Percentiles rank a stretch among this genome's conserved stretches.
These are phyloP conservation scores for Triplophysa tibetana DNA, from an alignment of 2,113 vertebrate species.

Conservation along the genomic window DNA sequence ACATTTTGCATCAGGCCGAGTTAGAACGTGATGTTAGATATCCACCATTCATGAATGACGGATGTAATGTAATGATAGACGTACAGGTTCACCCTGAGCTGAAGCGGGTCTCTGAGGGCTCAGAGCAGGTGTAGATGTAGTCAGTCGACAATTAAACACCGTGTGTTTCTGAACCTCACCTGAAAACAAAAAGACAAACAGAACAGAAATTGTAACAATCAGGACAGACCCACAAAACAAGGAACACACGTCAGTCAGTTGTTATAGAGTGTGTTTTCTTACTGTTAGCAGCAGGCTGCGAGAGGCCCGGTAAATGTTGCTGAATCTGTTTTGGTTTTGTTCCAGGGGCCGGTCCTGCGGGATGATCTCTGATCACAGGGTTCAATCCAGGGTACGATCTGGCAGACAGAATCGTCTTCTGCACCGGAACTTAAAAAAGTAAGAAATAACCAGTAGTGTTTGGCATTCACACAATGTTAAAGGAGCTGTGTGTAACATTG, in stretches of 20 bases:
- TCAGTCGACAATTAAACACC: constrained; percentile 57
- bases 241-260: not conserved
- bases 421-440: constrained; percentile 46
- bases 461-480: too few relatives aligned
- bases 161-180: constrained; percentile 37
- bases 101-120: constrained; percentile 47
- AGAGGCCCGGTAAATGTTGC: not conserved
- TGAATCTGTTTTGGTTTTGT: constrained; percentile 34
- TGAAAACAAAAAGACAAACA: constrained; percentile 20
- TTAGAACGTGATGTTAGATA: too few relatives aligned
- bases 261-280: not conserved
- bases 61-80: not conserved
- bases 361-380: not conserved
- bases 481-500: too few relatives aligned
- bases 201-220: not conserved
- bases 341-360: constrained; percentile 7
- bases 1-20: not conserved
- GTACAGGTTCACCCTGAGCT: constrained; percentile 8
- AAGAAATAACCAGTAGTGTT: not conserved
- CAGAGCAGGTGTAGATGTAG: constrained; percentile 56
- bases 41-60: too few relatives aligned
- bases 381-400: constrained; percentile 17
- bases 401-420: constrained; percentile 44
- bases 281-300: not conserved
- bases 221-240: not conserved